Percentiles rank a stretch among this genome's conserved stretches.
These are phyloP conservation scores for Ptilodon capucinus DNA, from an alignment of 2,888 invertebrate genomes.

Conservation along the genomic window DNA sequence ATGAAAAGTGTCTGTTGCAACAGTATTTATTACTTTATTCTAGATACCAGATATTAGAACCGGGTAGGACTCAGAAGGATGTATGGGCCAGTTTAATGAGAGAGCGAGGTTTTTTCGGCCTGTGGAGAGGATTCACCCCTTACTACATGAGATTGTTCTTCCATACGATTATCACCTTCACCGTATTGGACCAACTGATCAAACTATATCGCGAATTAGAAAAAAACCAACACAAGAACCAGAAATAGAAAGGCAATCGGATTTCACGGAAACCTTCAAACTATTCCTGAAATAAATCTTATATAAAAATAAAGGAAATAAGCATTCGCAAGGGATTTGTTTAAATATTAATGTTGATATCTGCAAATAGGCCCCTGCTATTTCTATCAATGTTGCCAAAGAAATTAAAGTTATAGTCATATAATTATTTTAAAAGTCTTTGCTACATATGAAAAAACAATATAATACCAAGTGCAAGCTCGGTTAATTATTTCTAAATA, in stretches of 20 bases:
- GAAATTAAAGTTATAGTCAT: not conserved
- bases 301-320: conserved; percentile 1
- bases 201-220: conserved; percentile 72
- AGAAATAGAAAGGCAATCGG: not conserved
- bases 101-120: conserved; percentile 91
- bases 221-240: not conserved
- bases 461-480: not conserved
- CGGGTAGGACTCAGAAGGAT: conserved; percentile 71
- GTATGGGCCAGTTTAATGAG: conserved; percentile 88
- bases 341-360: not conserved
- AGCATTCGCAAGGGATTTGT: not conserved
- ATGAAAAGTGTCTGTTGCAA: too few species aligned
- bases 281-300: not conserved
- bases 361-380: not conserved
- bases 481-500: not conserved
- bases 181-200: conserved; percentile 95
- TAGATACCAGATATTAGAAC: conserved; percentile 45
- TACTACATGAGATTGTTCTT: conserved; percentile 96
- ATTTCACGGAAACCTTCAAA: not conserved
- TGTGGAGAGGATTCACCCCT: conserved; percentile 98
- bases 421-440: not conserved
- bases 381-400: not conserved
- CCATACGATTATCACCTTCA: conserved; percentile 96
- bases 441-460: not conserved
- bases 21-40: conserved; percentile 10